These are phyloP conservation scores for Oscheius sp. DNA, from an alignment of 2,888 invertebrate species.

Conservation along the genomic window DNA sequence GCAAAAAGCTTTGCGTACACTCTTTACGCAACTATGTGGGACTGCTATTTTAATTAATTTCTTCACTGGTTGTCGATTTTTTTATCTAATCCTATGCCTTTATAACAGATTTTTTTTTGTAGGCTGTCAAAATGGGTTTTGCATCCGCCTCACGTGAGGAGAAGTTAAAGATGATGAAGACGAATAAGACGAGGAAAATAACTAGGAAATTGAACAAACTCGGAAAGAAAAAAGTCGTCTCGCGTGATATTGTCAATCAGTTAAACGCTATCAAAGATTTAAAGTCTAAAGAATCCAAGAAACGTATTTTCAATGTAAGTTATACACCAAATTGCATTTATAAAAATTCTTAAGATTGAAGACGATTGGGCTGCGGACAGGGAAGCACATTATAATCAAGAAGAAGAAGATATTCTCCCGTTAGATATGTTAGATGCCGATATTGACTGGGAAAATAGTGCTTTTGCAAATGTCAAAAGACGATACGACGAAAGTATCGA, in stretches of 20 bases:
- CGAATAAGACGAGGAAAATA: constrained; percentile 52
- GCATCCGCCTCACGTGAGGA: constrained; percentile 56
- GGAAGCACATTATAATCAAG: constrained; percentile 50
- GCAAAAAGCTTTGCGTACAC: too few species aligned
- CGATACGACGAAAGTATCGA: constrained; percentile 41
- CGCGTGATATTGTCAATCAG: constrained; percentile 47
- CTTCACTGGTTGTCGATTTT: too few species aligned
- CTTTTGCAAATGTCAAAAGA: constrained; percentile 50
- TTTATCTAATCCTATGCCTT: too few species aligned
- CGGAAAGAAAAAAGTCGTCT: constrained; percentile 52
- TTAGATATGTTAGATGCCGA: constrained; percentile 68
- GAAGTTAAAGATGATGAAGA: constrained; percentile 59
- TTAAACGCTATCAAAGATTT: constrained; percentile 52
- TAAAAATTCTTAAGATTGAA: constrained; percentile 60
- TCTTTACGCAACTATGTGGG: too few species aligned
- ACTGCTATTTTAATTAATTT: too few species aligned
- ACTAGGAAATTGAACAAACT: constrained; percentile 49
- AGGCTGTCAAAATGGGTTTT: constrained; percentile 45
- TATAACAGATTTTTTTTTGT: too few species aligned
- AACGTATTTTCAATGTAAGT: constrained; percentile 48
- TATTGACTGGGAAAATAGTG: constrained; percentile 63
- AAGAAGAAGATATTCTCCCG: constrained; percentile 60
- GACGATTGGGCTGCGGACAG: constrained; percentile 63
- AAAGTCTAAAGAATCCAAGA: constrained; percentile 46
- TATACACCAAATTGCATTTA: too few species aligned